These are phyloP conservation scores for Orchestia grillus DNA, from an alignment of 1,140 invertebrate genomes.

Conservation along the genomic window DNA sequence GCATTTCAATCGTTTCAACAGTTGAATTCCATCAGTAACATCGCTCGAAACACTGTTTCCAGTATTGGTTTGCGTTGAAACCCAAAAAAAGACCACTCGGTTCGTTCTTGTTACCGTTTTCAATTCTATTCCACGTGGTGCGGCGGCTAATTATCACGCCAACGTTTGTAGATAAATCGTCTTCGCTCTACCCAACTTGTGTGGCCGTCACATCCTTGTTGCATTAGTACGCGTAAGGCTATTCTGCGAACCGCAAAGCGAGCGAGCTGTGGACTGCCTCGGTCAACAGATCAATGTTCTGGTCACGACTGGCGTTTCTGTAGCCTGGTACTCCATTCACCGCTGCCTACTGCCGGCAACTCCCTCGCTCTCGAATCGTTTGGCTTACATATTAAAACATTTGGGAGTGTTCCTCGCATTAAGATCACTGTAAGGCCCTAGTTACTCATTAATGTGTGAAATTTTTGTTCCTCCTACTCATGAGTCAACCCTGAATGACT, in stretches of 20 bases:
- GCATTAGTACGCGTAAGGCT: not conserved
- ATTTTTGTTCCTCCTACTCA: not conserved
- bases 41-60: no score
- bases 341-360: slow-evolving; percentile 3
- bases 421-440: not conserved
- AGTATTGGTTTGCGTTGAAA: no score
- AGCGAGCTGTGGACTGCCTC: not conserved
- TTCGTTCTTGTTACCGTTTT: no score
- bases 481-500: not conserved
- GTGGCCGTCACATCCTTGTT: no score
- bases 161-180: not conserved
- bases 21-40: no score
- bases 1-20: no score
- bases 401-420: not conserved
- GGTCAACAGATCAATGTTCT: not conserved
- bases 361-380: not conserved
- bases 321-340: not conserved
- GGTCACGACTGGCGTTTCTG: not conserved
- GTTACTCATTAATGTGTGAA: not conserved
- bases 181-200: not conserved
- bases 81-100: no score
- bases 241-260: not conserved
- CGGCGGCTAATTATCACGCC: not conserved
- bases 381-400: not conserved
- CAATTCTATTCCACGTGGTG: no score